Evolutionary conservation across 2,888 invertebrate species (phyloP).

Genomic region (Netelia inedita): DNA sequence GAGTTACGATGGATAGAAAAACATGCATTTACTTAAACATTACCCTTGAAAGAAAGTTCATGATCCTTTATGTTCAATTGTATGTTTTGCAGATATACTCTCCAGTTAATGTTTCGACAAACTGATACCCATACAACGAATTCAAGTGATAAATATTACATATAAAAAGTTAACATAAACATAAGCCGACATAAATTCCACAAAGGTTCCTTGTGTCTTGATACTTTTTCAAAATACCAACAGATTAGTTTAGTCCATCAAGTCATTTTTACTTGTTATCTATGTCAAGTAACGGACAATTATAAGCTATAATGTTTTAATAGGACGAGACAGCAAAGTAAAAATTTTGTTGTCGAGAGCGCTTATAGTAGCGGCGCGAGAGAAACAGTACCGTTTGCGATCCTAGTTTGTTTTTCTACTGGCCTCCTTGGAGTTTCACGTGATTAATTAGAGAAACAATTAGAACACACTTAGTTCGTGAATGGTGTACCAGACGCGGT

Average conservation of each 20-base stretch:
- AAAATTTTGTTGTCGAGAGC: neutral
- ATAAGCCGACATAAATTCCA: too few species aligned
- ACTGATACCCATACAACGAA: neutral
- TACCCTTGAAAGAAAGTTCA: neutral
- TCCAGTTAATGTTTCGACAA: neutral
- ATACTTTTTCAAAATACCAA: too few species aligned
- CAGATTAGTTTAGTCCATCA: too few species aligned
- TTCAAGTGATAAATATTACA: neutral
- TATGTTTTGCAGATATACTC: neutral
- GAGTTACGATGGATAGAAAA: constrained; percentile 66
- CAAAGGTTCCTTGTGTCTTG: too few species aligned
- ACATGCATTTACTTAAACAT: constrained; percentile 74
- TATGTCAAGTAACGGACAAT: too few species aligned
- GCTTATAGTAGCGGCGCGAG: neutral
- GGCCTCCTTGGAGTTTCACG: constrained; percentile 2
- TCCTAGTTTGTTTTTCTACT: constrained; percentile 19
- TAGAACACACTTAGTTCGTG: neutral
- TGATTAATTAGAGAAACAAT: constrained; percentile 36
- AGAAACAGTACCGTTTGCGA: neutral
- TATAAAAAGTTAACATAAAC: too few species aligned
- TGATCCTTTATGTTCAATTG: neutral
- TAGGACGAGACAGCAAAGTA: too few species aligned
- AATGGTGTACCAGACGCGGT: constrained; percentile 44
- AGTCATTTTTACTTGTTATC: too few species aligned
- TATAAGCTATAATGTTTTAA: too few species aligned